Evolutionary conservation across 2,113 vertebrate genomes (phyloP).

Genomic region (Cololabis saira): DNA sequence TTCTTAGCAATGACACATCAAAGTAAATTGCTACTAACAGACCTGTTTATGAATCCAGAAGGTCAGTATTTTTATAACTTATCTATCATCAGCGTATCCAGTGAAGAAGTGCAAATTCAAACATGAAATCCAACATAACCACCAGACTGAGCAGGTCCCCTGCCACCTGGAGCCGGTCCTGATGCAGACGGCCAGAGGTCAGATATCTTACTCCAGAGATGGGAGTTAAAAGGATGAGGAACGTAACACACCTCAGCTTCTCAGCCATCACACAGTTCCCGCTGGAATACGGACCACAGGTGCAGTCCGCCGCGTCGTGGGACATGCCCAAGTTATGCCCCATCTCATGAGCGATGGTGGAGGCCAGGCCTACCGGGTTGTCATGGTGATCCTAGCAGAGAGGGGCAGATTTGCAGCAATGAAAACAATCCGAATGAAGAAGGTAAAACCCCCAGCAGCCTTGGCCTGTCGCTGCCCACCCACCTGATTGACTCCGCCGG

Average conservation of each 20-base stretch:
- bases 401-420: not conserved
- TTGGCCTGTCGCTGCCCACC: not conserved
- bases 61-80: too few species aligned
- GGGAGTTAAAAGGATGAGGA: not conserved
- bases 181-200: too few species aligned
- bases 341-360: slow-evolving; percentile 94
- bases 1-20: too few species aligned
- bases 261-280: slow-evolving; percentile 88
- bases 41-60: too few species aligned
- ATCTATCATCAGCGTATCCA: too few species aligned
- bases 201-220: too few species aligned
- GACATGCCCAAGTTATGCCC: slow-evolving; percentile 93
- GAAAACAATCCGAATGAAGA: not conserved
- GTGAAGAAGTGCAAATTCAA: too few species aligned
- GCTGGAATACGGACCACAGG: slow-evolving; percentile 60
- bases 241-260: slow-evolving; percentile 70
- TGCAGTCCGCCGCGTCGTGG: slow-evolving; percentile 83
- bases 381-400: slow-evolving; percentile 84
- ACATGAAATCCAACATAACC: too few species aligned
- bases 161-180: too few species aligned
- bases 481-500: slow-evolving; percentile 90
- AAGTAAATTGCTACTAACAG: too few species aligned
- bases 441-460: too few species aligned
- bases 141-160: too few species aligned
- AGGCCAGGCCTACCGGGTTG: slow-evolving; percentile 82